A percentile compares a stretch with the other conserved stretches of the same genome.
These are phyloP conservation scores for Baronia brevicornis DNA, from an alignment of 2,888 invertebrate genomes.

Conservation along the genomic window DNA sequence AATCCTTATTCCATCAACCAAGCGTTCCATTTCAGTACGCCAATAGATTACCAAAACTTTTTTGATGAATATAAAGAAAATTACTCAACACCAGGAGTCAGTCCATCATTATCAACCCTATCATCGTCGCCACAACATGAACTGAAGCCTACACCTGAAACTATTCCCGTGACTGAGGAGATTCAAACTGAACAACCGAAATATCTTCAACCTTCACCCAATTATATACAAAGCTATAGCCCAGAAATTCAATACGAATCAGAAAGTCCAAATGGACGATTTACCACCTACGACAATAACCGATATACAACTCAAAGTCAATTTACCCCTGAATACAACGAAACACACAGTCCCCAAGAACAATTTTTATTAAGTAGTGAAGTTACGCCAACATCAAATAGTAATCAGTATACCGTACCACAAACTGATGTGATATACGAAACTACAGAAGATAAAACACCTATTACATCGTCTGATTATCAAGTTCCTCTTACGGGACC, in stretches of 20 bases:
- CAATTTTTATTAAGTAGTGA: slow-evolving; percentile 20
- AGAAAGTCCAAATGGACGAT: slow-evolving; percentile 43
- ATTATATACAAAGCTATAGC: slow-evolving; percentile 49
- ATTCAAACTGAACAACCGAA: slow-evolving; percentile 35
- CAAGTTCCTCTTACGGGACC: slow-evolving; percentile 33
- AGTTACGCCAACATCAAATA: slow-evolving; percentile 25
- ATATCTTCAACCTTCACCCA: slow-evolving; percentile 29
- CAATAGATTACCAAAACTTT: slow-evolving; percentile 59
- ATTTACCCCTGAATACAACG: slow-evolving; percentile 18
- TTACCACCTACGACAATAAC: slow-evolving; percentile 41
- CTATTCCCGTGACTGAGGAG: slow-evolving; percentile 19
- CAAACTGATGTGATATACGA: slow-evolving; percentile 32
- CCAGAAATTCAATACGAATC: slow-evolving; percentile 62
- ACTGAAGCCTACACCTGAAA: slow-evolving; percentile 30
- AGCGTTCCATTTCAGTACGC: slow-evolving; percentile 67
- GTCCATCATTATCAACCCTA: slow-evolving; percentile 26
- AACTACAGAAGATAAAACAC: slow-evolving; percentile 31
- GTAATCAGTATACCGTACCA: slow-evolving; percentile 32
- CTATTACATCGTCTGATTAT: slow-evolving; percentile 26
- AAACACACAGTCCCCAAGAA: slow-evolving; percentile 19
- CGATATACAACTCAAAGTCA: slow-evolving; percentile 41
- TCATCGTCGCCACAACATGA: slow-evolving; percentile 27
- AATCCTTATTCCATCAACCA: slow-evolving; percentile 70
- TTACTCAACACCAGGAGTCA: slow-evolving; percentile 33
- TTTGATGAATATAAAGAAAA: slow-evolving; percentile 57